Evolutionary conservation across 2,113 vertebrate species (phyloP), one percentile per base, ranked within the genome.

Genomic region (Pardalotus punctatus): DNA sequence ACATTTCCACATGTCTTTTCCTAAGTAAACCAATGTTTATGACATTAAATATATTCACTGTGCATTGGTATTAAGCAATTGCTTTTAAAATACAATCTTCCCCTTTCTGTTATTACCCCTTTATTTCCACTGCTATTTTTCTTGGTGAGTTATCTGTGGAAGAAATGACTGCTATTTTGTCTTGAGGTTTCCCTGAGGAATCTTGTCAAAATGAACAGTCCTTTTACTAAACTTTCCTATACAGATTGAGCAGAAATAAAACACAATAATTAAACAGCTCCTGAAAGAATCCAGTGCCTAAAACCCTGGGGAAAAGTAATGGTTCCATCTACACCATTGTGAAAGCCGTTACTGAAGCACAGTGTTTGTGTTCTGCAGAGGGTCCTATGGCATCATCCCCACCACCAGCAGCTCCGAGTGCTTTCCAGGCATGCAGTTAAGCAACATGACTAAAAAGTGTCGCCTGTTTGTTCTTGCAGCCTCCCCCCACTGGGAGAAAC

Each of bases 81-180:
- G 45, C 57, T 95, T 94, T 94, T 81, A 82, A 83, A 94, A 94
- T 31, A 62, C 31, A 72, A 62, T 92, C 65, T 85, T 91, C 29
- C n/a, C 36, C 45, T 82, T 95, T 91, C 78, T 83, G 31, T 81
- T 77, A 92, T 86, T 94, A 72, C 43, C 73, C 38, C 10, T 96
- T 61, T 73, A 94, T 86, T 96, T 91, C 85, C 64, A 80, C 48
- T 82, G 70, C 53, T 82, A 67, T 53, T 83, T 95, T 93, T 94
- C 87, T 86, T 60, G 23, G 56, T 93, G 85, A 96, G 69, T 93
- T 95, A 88, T 85, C 80, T 15, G 57, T n/a, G 73, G 81, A 94
- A 86, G 84, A 94, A 94, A 92, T 96, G 88, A 90, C 88, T 76
- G 88, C 88, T 96, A 86, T 93, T 93, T 95, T 79, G 20, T 94